Base-by-base conservation (phyloP, 1,140 invertebrate species). In the Ceratina calcarata region DNA sequence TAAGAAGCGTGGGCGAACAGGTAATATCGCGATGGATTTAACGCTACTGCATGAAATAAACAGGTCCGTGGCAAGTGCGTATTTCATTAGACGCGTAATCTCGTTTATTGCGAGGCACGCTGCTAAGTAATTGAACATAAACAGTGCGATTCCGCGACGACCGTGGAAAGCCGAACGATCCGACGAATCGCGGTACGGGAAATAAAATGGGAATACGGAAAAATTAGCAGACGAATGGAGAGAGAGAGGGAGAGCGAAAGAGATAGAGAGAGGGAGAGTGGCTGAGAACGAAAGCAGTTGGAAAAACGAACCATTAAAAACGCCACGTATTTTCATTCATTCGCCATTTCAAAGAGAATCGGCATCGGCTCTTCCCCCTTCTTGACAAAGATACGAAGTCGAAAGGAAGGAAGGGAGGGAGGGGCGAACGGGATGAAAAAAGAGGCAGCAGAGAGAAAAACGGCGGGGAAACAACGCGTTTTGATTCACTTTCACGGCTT, bases 401-500 rank as follows among this genome's bases (percentile, higher is more conserved):
- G 4, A 57, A 60, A 22, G 32, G 8, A n/a, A 55, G 3, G 15
- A 10, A 22, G 7, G 10, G 4, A 2, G 55, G 53, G 53, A 4
- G 10, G n/a, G 18, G 18, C 37, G 37, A 10, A 10, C 37, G 37
- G 37, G 8, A n/a, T 0, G 10, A 7, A 61, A n/a, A 61, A 18
- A 27, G 18, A 16, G 3, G 37, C 37, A 8, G 37, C 37, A n/a
- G 20, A 3, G 1, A n/a, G 6, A n/a, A 37, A 22, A 13, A 22
- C 8, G 1, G 20, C 58, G 69, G 74, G 77, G 78, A 45, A 72
- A 78, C 69, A 61, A 78, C 60, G 32, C 69, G 76, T 78, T 78
- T 72, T 57, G 76, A 78, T 72, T 78, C 76, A 78, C 68, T 78
- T 72, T 78, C 76, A 72, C 60, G 58, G 58, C 18, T 24, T n/a